Conservation (phyloP, 1,140 invertebrate genomes). For the Camponotus vicinus region DNA sequence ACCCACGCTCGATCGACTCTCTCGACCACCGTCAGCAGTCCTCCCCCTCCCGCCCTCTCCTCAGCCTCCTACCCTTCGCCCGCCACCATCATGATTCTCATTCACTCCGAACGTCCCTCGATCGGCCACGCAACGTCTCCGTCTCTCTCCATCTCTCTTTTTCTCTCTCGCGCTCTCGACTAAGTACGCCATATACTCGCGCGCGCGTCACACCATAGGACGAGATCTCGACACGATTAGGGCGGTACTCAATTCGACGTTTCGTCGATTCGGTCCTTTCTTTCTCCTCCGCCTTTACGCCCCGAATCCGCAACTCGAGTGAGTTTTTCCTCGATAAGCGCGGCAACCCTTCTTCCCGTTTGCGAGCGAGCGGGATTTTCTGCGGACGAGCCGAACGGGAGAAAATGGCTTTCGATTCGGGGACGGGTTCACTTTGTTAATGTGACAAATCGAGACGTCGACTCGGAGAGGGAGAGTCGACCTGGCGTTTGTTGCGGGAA, state of each 20-base stretch:
- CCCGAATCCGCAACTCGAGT: slow-evolving; percentile 62
- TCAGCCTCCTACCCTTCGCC: slow-evolving; percentile 55
- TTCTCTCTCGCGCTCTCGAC: slow-evolving; percentile 33
- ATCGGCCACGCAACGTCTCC: slow-evolving; percentile 33
- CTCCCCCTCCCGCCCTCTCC: slow-evolving; percentile 66
- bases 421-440: slow-evolving; percentile 61
- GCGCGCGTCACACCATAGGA: slow-evolving; percentile 74
- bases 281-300: slow-evolving; percentile 69
- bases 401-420: slow-evolving; percentile 62
- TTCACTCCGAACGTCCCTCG: slow-evolving; percentile 63
- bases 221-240: slow-evolving; percentile 77
- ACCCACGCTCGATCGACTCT: slow-evolving; percentile 85
- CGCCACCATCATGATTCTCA: slow-evolving; percentile 71
- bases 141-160: slow-evolving; percentile 38
- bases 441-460: slow-evolving; percentile 60
- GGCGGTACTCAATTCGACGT: slow-evolving; percentile 76
- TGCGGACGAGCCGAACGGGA: slow-evolving; percentile 54
- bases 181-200: slow-evolving; percentile 76
- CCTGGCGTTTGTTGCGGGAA: slow-evolving; percentile 47
- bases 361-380: slow-evolving; percentile 64
- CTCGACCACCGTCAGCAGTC: slow-evolving; percentile 81
- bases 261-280: slow-evolving; percentile 75
- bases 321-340: slow-evolving; percentile 72
- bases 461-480: slow-evolving; percentile 27
- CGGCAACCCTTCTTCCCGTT: slow-evolving; percentile 72